phyloP scores from a whole-genome alignment of 2,113 vertebrate genomes.

The Otolemur garnettii region DNA sequence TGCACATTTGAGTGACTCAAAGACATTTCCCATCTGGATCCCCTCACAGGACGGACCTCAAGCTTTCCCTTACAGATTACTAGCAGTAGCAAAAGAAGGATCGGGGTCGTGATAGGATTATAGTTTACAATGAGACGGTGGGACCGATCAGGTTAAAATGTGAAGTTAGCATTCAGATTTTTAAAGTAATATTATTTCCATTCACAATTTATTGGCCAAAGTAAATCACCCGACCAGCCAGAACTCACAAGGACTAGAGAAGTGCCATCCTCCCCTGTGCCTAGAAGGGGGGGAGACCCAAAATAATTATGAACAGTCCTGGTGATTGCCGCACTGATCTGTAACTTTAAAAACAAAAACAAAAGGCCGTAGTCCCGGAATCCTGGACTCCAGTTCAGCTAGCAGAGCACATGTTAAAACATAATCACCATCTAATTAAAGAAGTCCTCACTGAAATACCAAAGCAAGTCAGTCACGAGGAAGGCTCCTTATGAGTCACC shows the following conservation, averaged over 20 bases:
- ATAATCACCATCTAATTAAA: conserved; percentile 56
- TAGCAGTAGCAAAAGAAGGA: background rate
- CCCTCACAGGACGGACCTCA: too few relatives aligned
- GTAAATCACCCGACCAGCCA: background rate
- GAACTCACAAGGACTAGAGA: background rate
- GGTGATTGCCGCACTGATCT: background rate
- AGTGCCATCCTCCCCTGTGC: too few relatives aligned
- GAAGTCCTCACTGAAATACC: background rate
- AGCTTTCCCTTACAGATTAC: background rate
- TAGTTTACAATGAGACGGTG: background rate
- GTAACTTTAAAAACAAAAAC: background rate
- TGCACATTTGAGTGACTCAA: background rate
- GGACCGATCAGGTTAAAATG: conserved; percentile 5
- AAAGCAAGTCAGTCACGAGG: background rate
- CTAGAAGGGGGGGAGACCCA: background rate
- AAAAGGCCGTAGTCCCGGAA: background rate
- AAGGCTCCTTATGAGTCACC: background rate
- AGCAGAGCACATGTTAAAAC: background rate
- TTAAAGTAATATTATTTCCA: background rate
- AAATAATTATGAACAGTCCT: background rate
- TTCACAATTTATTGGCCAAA: background rate
- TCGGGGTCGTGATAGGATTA: background rate
- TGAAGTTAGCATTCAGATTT: background rate
- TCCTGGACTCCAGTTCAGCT: background rate
- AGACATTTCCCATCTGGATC: background rate